A percentile compares a stretch with the other conserved stretches of the same genome.
These are phyloP conservation scores for Drosophila birchii DNA, from an alignment of 2,888 invertebrate genomes.

Conservation along the genomic window DNA sequence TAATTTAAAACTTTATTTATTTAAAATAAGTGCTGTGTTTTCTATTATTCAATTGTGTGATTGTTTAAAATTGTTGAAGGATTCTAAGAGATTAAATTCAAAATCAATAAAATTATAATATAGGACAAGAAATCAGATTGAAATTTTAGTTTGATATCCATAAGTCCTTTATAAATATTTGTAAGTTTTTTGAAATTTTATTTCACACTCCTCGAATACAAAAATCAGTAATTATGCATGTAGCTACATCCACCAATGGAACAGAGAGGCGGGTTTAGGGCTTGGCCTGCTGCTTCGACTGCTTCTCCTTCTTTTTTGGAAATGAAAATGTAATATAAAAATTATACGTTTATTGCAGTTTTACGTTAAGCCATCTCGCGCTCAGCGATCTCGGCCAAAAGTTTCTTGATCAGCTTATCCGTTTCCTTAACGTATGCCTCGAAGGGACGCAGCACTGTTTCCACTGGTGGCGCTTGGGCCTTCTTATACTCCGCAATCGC, in stretches of 20 bases:
- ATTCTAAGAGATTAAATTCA: no score
- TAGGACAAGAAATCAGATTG: no score
- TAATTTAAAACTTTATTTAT: no score
- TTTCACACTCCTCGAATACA: constrained; percentile 60
- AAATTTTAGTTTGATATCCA: no score
- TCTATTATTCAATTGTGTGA: no score
- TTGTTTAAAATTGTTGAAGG: constrained; percentile 1
- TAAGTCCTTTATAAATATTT: no score
- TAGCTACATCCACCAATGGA: constrained; percentile 45
- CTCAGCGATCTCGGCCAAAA: background rate
- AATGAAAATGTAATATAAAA: no score
- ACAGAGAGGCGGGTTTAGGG: constrained; percentile 62
- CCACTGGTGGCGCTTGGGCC: no score
- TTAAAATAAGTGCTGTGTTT: background rate
- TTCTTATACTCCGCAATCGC: no score
- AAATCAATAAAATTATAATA: no score
- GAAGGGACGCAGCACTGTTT: background rate
- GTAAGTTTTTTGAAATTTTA: constrained; percentile 72
- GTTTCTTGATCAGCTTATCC: background rate
- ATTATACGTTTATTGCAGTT: no score
- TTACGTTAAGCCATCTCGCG: background rate
- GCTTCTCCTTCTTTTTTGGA: constrained; percentile 91
- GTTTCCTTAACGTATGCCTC: background rate
- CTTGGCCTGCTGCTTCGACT: constrained; percentile 77
- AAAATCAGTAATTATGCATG: constrained; percentile 54